Conservation (phyloP, 1,140 invertebrate genomes). For the Dendroctonus ponderosae region DNA sequence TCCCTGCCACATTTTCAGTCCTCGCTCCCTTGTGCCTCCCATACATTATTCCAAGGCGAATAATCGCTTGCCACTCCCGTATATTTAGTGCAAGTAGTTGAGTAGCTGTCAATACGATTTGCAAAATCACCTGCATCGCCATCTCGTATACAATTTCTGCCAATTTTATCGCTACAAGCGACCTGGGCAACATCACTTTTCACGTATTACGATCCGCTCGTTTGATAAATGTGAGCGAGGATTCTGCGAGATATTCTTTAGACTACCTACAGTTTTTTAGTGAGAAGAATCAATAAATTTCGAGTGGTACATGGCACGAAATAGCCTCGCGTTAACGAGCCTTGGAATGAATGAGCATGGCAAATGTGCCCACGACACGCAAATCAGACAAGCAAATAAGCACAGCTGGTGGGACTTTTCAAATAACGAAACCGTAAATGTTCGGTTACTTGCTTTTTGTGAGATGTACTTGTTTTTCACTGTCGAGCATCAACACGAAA, state of each 20-base stretch:
- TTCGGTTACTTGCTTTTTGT: background rate
- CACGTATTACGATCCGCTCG: background rate
- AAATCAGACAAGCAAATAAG: conserved; percentile 10
- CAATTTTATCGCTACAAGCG: too few relatives aligned
- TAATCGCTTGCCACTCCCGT: too few relatives aligned
- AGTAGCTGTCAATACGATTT: too few relatives aligned
- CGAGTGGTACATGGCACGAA: conserved; percentile 29
- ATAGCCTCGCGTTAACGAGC: conserved; percentile 30
- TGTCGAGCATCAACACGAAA: background rate
- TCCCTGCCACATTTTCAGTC: too few relatives aligned
- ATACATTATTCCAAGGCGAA: too few relatives aligned
- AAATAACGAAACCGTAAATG: background rate
- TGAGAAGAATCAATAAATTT: conserved; percentile 33
- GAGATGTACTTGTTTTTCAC: background rate
- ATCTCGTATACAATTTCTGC: too few relatives aligned
- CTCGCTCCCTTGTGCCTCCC: too few relatives aligned
- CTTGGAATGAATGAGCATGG: conserved; percentile 21
- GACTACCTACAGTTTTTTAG: conserved; percentile 33
- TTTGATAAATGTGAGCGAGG: conserved; percentile 15
- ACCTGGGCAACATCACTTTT: background rate
- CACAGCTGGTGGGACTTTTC: background rate
- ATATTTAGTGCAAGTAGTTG: too few relatives aligned
- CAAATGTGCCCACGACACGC: conserved; percentile 25
- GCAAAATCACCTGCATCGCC: too few relatives aligned
- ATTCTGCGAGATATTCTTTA: conserved; percentile 20